Conservation (phyloP, 2,113 vertebrate species). For the Rhabdornis inornatus region DNA sequence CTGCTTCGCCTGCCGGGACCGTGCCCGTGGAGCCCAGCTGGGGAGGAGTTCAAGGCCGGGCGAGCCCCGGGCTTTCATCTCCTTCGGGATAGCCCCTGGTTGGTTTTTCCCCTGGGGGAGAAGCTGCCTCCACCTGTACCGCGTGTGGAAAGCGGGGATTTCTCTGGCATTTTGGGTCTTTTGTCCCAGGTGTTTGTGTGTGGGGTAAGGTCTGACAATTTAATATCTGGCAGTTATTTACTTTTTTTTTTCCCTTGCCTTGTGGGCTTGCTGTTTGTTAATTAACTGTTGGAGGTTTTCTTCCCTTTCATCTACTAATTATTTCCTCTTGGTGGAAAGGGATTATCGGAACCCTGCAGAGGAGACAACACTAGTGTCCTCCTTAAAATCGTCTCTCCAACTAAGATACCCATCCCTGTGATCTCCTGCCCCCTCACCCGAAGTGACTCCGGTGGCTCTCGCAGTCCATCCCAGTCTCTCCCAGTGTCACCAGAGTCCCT, state of each 20-base stretch:
- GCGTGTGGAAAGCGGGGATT: no score
- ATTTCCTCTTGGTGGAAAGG: neutral
- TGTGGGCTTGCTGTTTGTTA: no score
- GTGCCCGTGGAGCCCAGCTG: neutral
- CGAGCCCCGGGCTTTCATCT: neutral
- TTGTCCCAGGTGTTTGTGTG: no score
- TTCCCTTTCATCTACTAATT: neutral
- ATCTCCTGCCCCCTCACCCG: no score
- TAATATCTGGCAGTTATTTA: neutral
- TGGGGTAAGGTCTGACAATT: neutral
- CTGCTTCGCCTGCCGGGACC: no score
- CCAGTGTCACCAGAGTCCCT: no score
- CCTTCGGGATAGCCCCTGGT: neutral
- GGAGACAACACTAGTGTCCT: no score
- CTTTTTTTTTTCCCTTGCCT: no score
- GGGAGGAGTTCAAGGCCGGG: neutral
- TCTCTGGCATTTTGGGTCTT: neutral
- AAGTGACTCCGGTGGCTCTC: no score
- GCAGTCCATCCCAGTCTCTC: no score
- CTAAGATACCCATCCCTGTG: no score
- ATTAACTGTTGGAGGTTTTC: neutral
- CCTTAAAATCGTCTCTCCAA: neutral
- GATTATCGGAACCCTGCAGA: neutral
- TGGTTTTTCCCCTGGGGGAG: neutral
- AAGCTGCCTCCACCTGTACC: neutral